These are phyloP conservation scores for Crotalus viridis DNA, from an alignment of 2,113 vertebrate species.

Conservation along the genomic window DNA sequence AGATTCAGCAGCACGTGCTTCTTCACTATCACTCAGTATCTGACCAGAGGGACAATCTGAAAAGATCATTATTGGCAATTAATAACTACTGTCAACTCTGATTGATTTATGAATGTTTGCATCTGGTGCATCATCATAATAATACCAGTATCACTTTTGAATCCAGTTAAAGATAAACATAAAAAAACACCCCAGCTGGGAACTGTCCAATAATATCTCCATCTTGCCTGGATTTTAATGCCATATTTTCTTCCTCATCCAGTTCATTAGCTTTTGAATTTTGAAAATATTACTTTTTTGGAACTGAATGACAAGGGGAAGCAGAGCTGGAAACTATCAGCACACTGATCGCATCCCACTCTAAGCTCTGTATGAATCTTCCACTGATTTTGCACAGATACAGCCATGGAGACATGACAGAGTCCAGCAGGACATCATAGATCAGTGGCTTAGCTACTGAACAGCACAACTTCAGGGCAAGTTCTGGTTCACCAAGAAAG, in stretches of 20 bases:
- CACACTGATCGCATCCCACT: background rate
- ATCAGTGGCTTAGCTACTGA: background rate
- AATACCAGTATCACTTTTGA: background rate
- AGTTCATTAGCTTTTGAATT: background rate
- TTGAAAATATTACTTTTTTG: background rate
- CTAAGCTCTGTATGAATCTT: background rate
- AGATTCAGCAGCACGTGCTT: constrained; percentile 77
- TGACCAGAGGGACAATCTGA: constrained; percentile 67
- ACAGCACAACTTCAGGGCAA: background rate
- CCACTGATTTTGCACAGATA: background rate
- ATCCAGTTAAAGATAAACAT: background rate
- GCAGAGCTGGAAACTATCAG: background rate
- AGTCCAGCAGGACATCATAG: background rate
- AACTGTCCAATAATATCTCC: background rate
- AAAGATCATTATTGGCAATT: constrained; percentile 21
- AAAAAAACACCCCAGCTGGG: background rate
- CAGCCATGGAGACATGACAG: background rate
- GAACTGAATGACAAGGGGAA: background rate
- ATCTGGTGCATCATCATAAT: background rate
- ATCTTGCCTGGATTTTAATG: background rate
- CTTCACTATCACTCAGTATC: constrained; percentile 78
- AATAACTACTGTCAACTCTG: background rate
- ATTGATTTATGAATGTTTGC: background rate
- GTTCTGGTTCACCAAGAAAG: background rate
- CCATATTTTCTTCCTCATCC: background rate